Evolutionary conservation across 2,797 vertebrate genomes (phyloP).

Genomic region (Brachyalestes nurse): DNA sequence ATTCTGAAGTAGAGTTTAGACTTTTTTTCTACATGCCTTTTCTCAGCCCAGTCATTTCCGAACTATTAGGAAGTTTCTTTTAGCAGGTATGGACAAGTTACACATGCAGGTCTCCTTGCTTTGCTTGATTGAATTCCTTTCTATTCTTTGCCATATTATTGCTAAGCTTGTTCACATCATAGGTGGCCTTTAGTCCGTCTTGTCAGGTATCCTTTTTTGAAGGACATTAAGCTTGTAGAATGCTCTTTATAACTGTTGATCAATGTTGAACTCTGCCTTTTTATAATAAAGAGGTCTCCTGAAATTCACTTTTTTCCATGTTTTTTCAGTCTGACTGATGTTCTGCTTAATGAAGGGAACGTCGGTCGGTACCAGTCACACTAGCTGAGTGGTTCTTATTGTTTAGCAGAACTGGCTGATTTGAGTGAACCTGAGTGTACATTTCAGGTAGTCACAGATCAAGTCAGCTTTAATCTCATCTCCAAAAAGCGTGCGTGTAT

Average conservation of each 20-base stretch:
- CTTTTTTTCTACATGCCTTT: conserved; percentile 68
- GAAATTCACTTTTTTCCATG: neutral
- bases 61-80: neutral
- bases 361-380: too few relatives aligned
- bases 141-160: conserved; percentile 20
- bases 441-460: too few relatives aligned
- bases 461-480: neutral
- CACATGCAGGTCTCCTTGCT: conserved; percentile 8
- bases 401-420: too few relatives aligned
- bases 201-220: conserved; percentile 17
- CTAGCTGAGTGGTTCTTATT: too few relatives aligned
- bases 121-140: conserved; percentile 8
- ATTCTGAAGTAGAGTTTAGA: conserved; percentile 9
- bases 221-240: conserved; percentile 7
- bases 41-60: conserved; percentile 73
- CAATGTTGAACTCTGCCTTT: conserved; percentile 26
- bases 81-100: neutral
- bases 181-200: conserved; percentile 67
- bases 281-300: conserved; percentile 36
- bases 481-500: neutral
- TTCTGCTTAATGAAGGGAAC: too few relatives aligned
- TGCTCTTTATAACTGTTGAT: conserved; percentile 17
- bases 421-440: too few relatives aligned
- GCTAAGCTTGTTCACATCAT: conserved; percentile 59
- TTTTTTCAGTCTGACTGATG: neutral